phyloP scores from a whole-genome alignment of 2,797 vertebrate genomes.

The Urocyon cinereoargenteus region DNA sequence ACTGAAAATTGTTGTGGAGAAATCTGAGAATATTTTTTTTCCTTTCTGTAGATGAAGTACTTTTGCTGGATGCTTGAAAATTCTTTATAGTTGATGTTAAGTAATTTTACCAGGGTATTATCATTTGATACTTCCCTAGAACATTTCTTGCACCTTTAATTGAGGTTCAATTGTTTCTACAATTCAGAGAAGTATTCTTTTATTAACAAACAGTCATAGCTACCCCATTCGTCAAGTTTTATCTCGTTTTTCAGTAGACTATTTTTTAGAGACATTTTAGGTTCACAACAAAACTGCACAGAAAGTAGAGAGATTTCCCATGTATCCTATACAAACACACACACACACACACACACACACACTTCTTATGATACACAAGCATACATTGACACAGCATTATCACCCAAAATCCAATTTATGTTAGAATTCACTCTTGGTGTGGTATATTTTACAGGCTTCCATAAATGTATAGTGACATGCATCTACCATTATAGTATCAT shows the following conservation, averaged over 20 bases:
- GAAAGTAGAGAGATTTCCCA: neutral
- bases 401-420: neutral
- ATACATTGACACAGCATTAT: neutral
- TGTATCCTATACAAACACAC: neutral
- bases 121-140: constrained; percentile 39
- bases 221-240: neutral
- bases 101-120: neutral
- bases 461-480: neutral
- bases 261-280: constrained; percentile 2
- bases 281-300: neutral
- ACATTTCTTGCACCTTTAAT: neutral
- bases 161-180: neutral
- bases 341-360: neutral
- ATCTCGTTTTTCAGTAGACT: neutral
- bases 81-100: neutral
- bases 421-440: neutral
- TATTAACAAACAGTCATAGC: neutral
- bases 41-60: neutral
- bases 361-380: neutral
- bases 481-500: neutral
- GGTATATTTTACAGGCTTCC: neutral
- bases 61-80: neutral
- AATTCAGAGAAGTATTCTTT: constrained; percentile 23
- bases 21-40: neutral
- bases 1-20: neutral